Conservation (phyloP, 2,888 invertebrate genomes). For the Erynnis tages region DNA sequence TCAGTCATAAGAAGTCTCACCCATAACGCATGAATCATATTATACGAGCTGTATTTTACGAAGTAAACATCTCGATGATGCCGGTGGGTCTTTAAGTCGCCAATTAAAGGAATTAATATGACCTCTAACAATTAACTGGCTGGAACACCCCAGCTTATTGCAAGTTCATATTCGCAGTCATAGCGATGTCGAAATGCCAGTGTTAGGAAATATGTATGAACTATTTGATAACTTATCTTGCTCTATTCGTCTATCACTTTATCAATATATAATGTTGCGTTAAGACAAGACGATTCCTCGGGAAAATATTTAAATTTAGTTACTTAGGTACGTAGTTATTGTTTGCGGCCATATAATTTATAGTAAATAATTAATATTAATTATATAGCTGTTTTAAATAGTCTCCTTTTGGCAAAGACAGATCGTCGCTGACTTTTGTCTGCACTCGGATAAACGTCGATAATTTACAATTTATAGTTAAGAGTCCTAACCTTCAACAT, state of each 20-base stretch:
- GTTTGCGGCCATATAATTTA: no score
- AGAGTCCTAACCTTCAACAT: slow-evolving; percentile 38
- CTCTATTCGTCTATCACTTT: slow-evolving; percentile 21
- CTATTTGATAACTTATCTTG: slow-evolving; percentile 16
- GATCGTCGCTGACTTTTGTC: no score
- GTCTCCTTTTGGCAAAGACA: no score
- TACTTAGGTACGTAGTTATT: no score
- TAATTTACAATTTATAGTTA: slow-evolving; percentile 1
- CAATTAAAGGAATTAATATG: slow-evolving; percentile 76
- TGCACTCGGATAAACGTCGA: no score
- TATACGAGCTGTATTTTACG: slow-evolving; percentile 34
- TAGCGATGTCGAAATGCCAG: slow-evolving; percentile 7
- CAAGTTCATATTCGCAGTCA: slow-evolving; percentile 23
- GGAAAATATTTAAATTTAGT: no score
- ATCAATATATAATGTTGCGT: slow-evolving; percentile 1
- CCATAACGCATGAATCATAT: slow-evolving; percentile 19
- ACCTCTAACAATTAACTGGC: slow-evolving; percentile 68
- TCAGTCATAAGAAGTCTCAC: no score
- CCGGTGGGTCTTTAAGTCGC: slow-evolving; percentile 38
- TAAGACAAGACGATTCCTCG: no score
- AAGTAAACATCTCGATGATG: slow-evolving; percentile 40
- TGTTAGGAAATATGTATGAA: slow-evolving; percentile 4
- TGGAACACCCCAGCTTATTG: slow-evolving; percentile 29
- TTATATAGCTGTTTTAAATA: no score
- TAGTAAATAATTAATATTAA: no score